Conservation (phyloP, 2,113 vertebrate genomes). For the Amazona guildingii region DNA sequence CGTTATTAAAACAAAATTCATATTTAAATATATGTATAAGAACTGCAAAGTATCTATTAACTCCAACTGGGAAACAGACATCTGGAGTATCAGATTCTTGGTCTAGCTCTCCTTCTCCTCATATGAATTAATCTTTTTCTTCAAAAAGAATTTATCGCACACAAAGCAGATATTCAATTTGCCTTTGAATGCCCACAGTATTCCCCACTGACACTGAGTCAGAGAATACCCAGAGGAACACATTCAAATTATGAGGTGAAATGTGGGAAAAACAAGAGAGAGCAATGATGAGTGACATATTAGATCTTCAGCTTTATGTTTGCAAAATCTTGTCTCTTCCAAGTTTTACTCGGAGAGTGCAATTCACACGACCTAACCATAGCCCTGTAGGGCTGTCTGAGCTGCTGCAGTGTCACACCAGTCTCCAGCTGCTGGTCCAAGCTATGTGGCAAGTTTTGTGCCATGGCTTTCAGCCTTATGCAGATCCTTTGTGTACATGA, state of each 20-base stretch:
- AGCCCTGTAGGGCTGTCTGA: neutral
- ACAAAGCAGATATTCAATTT: neutral
- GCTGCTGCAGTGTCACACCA: neutral
- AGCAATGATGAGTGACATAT: neutral
- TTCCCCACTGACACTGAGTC: neutral
- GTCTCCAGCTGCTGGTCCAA: neutral
- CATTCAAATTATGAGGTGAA: neutral
- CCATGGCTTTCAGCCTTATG: neutral
- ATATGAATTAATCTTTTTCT: neutral
- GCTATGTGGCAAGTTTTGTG: neutral
- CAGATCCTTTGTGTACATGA: neutral
- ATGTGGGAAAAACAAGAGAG: neutral
- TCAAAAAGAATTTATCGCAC: neutral
- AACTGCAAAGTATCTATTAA: neutral
- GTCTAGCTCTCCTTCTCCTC: neutral
- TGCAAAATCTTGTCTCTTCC: neutral
- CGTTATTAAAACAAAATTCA: neutral
- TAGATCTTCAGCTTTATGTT: neutral
- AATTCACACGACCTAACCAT: rapidly evolving
- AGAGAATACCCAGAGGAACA: neutral
- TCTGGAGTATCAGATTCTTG: neutral
- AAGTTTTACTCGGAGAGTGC: rapidly evolving
- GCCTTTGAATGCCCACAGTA: neutral
- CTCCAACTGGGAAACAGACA: neutral
- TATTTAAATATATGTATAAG: neutral